phyloP scores from a whole-genome alignment of 1,140 invertebrate species.

The Diorhabda carinulata region DNA sequence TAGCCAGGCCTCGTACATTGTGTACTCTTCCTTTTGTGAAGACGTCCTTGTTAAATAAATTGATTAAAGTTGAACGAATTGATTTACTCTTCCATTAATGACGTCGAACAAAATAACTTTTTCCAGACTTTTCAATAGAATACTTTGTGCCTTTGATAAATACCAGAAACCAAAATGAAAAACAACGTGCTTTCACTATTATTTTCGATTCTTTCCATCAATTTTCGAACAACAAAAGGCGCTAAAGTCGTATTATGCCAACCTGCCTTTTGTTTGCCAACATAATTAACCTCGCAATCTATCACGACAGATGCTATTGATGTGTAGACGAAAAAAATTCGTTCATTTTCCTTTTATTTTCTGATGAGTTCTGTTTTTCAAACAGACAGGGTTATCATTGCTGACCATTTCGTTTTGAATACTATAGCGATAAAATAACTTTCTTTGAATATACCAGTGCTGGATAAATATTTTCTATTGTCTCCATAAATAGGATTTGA shows the following conservation, averaged over 20 bases:
- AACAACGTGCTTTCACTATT: neutral
- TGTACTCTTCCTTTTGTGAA: too few relatives aligned
- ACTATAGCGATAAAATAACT: too few relatives aligned
- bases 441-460: too few relatives aligned
- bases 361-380: neutral
- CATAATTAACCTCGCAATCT: neutral
- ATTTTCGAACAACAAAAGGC: neutral
- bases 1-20: too few relatives aligned
- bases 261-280: neutral
- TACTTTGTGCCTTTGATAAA: neutral
- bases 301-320: neutral
- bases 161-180: neutral
- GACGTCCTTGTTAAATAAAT: too few relatives aligned
- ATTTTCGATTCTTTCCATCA: constrained; percentile 1
- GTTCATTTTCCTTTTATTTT: neutral
- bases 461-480: too few relatives aligned
- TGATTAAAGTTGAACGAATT: too few relatives aligned
- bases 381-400: neutral
- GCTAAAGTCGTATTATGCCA: neutral
- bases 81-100: too few relatives aligned
- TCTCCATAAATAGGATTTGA: too few relatives aligned
- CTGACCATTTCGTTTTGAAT: too few relatives aligned
- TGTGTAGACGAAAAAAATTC: neutral
- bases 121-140: neutral
- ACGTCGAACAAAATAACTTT: neutral